Evolutionary conservation across 2,888 invertebrate species (phyloP).

Genomic region (Conomelus anceps): DNA sequence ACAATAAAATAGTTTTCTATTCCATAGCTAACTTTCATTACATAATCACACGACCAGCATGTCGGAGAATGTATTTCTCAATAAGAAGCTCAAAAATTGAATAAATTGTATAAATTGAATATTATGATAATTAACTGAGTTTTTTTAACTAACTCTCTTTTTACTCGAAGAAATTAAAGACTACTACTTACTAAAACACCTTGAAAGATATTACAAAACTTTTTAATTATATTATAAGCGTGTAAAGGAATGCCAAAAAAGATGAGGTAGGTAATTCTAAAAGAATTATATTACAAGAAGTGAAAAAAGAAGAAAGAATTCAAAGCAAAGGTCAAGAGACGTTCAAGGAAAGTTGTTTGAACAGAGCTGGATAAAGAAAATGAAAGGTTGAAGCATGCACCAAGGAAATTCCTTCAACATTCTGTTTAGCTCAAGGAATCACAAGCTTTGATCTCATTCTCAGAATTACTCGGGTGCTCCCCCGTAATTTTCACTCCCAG

Average conservation of each 20-base stretch:
- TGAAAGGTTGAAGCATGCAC: not conserved
- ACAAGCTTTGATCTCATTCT: not conserved
- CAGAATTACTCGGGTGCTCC: not conserved
- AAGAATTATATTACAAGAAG: not conserved
- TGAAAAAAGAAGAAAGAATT: not conserved
- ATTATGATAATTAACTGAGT: not conserved
- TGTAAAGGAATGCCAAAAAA: not conserved
- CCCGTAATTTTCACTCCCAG: not conserved
- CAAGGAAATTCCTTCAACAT: not conserved
- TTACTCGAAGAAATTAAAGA: not conserved
- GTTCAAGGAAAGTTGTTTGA: not conserved
- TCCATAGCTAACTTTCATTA: too few species aligned
- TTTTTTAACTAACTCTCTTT: not conserved
- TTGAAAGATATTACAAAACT: not conserved
- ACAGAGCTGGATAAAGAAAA: not conserved
- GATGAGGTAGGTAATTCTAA: not conserved
- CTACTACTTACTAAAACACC: not conserved
- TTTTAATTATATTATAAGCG: not conserved
- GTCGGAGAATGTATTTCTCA: too few species aligned
- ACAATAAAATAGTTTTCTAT: too few species aligned
- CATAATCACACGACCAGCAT: too few species aligned
- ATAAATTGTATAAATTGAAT: too few species aligned
- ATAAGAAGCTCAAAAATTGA: too few species aligned
- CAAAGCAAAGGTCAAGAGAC: not conserved
- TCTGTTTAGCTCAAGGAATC: not conserved